Conservation (phyloP, 2,113 vertebrate genomes). For the Hippocampus mohnikei region DNA sequence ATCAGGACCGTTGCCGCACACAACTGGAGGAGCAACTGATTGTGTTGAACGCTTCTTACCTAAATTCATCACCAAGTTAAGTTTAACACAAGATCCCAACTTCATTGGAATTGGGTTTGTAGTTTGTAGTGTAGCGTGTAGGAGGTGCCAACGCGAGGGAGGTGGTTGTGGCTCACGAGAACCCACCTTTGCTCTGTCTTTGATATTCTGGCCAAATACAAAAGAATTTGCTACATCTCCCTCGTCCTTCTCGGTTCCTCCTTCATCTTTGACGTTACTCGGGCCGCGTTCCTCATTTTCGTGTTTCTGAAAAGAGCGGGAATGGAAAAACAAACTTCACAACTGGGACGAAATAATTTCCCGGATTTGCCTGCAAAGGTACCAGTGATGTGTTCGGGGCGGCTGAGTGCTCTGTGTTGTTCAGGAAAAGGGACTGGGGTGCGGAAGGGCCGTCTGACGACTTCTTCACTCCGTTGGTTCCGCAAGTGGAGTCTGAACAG, state of each 20-base stretch:
- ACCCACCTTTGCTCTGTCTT: constrained; percentile 92
- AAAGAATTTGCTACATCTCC: constrained; percentile 79
- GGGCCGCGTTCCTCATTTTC: constrained; percentile 71
- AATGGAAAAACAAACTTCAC: constrained; percentile 4
- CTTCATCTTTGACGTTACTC: constrained; percentile 69
- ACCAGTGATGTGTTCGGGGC: constrained; percentile 6
- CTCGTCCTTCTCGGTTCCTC: constrained; percentile 72
- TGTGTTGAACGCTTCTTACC: neutral
- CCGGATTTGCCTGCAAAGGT: neutral
- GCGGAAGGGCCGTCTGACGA: constrained; percentile 70
- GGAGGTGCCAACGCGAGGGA: neutral
- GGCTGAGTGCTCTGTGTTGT: constrained; percentile 70
- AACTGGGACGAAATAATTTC: neutral
- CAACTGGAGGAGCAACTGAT: neutral
- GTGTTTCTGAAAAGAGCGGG: constrained; percentile 61
- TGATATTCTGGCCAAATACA: constrained; percentile 94
- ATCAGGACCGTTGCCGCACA: neutral
- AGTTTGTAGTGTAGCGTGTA: no score
- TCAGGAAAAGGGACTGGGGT: constrained; percentile 64
- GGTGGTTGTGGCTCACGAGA: neutral
- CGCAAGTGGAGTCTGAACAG: constrained; percentile 79
- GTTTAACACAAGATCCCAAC: neutral
- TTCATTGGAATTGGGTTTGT: no score
- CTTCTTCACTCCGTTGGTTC: constrained; percentile 90
- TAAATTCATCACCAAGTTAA: neutral